Evolutionary conservation across 2,797 vertebrate genomes (phyloP).

Genomic region (Poeciliopsis turneri): DNA sequence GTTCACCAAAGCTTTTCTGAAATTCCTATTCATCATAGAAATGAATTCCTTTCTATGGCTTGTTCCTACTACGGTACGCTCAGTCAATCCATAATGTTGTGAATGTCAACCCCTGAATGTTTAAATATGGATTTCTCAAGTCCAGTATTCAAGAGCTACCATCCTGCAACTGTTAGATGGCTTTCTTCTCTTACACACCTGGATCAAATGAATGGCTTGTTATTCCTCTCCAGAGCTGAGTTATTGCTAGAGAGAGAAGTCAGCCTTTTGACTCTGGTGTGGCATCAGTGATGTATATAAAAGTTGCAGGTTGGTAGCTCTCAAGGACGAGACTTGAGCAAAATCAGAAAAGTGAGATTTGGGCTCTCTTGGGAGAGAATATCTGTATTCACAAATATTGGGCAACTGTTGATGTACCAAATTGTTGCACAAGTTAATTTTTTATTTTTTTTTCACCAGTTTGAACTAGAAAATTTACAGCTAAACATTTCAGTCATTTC

Average conservation of each 20-base stretch:
- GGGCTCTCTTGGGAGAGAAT: not conserved
- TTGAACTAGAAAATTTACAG: not conserved
- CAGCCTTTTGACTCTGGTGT: too few relatives aligned
- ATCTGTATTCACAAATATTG: not conserved
- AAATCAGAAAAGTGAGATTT: not conserved
- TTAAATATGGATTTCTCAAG: not conserved
- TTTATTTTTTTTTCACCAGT: not conserved
- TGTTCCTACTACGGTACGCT: not conserved
- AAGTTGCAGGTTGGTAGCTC: too few relatives aligned
- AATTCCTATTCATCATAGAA: not conserved
- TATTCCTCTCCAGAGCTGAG: too few relatives aligned
- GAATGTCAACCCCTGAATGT: not conserved
- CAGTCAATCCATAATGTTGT: not conserved
- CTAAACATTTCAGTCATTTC: not conserved
- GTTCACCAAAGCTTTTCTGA: not conserved
- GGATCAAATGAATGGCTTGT: too few relatives aligned
- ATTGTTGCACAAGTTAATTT: not conserved
- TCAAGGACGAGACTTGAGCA: too few relatives aligned
- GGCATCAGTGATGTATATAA: too few relatives aligned
- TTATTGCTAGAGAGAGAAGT: too few relatives aligned
- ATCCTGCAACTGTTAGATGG: too few relatives aligned
- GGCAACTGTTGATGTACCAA: not conserved
- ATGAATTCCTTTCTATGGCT: not conserved
- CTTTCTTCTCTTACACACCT: too few relatives aligned
- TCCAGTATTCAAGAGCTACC: too few relatives aligned